These are phyloP conservation scores for Drosophila busckii DNA, from an alignment of 1,140 invertebrate genomes.

Conservation along the genomic window DNA sequence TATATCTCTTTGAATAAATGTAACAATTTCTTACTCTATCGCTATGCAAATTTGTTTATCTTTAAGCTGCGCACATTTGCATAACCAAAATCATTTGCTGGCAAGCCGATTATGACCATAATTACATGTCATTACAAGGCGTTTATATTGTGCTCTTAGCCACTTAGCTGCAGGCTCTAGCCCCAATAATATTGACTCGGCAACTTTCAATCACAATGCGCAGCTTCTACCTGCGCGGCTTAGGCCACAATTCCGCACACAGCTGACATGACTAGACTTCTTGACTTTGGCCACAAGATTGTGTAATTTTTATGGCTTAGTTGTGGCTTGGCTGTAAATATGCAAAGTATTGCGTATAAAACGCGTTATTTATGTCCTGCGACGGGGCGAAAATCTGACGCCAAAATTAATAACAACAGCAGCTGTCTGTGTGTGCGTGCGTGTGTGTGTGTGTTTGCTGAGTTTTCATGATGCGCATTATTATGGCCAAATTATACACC, in stretches of 20 bases:
- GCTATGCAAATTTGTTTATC: slow-evolving; percentile 13
- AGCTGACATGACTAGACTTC: slow-evolving; percentile 66
- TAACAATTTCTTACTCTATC: too few species aligned
- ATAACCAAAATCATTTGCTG: slow-evolving; percentile 63
- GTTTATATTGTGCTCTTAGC: slow-evolving; percentile 44
- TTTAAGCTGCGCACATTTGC: slow-evolving; percentile 36
- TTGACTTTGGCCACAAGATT: slow-evolving; percentile 40
- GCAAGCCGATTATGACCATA: slow-evolving; percentile 70
- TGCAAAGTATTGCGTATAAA: slow-evolving; percentile 69
- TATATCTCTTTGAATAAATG: too few species aligned
- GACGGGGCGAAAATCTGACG: slow-evolving; percentile 25
- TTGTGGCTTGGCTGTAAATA: slow-evolving; percentile 47
- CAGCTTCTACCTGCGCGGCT: slow-evolving; percentile 58
- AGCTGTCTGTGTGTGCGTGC: slow-evolving; percentile 9
- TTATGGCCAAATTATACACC: slow-evolving; percentile 77
- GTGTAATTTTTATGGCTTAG: slow-evolving; percentile 72
- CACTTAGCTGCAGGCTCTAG: not conserved
- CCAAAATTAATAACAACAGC: slow-evolving; percentile 64
- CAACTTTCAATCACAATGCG: slow-evolving; percentile 43
- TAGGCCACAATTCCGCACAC: slow-evolving; percentile 22
- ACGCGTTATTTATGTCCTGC: slow-evolving; percentile 62
- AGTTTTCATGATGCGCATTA: slow-evolving; percentile 72
- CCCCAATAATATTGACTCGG: slow-evolving; percentile 61
- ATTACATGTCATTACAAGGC: slow-evolving; percentile 73
- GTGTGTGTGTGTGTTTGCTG: slow-evolving; percentile 13